Base-by-base conservation (phyloP, 2,113 vertebrate genomes). In the Struthio camelus region DNA sequence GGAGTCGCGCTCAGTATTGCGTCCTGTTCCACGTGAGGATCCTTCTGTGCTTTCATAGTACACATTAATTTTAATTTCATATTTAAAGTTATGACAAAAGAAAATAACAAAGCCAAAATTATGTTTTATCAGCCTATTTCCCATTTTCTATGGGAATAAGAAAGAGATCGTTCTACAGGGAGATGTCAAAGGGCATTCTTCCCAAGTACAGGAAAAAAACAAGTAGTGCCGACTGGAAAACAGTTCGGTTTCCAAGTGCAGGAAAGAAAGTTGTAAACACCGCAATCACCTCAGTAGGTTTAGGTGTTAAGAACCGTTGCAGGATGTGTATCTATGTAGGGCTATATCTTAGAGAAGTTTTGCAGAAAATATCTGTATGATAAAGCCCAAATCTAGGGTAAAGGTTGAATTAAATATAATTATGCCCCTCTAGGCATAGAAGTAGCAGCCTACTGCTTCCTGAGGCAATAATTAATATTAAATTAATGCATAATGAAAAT, bases 401-500 rank as follows among this genome's bases (percentile, higher is more conserved):
- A 61, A 54, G 34, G 38, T 67, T 72, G 38, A 89, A 48, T 38
- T 65, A 58, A 67, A 59, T 59, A 42, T 32, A 69, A 69, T 11
- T 64, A 48, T 46, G 32, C 10, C n/a, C 69, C 44, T 85, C 56
- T 42, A 75, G 70, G 66, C 66, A 58, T 1, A 72, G 56, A 89
- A 91, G 23, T 27, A 87, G 70, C 58, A 89, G n/a, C 80, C 80
- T 53, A 85, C 2, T 7, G 36, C 61, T 80, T 95, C 70, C 87
- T 34, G n/a, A 82, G 66, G 78, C 84, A 89, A 72, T 85, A 95
- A 95, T 85, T 90, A 92, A 77, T 84, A 96, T 87, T 84, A 96
- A 93, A 96, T 92, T 66, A 91, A 91, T 85, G 61, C 73, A 89
- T 91, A 85, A 81, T 89, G 77, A 89, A 95, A 96, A 93, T 89